Conservation (phyloP, 2,797 vertebrate species). For the Enteromius radiatus region DNA sequence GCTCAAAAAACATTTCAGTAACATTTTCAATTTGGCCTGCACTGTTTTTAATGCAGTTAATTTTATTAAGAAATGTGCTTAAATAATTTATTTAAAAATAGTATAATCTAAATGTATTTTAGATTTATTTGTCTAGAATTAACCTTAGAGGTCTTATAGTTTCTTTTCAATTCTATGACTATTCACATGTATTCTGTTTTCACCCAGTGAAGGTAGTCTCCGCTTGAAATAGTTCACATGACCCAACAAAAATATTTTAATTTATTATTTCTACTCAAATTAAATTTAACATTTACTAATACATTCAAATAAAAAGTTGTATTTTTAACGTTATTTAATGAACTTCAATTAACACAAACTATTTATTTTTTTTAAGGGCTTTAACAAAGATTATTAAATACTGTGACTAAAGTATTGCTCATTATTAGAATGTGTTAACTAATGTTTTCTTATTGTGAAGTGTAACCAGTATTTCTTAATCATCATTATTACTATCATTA, state of each 20-base stretch:
- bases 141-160: background rate
- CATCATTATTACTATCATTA: background rate
- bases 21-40: background rate
- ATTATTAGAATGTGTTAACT: background rate
- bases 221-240: background rate
- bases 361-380: background rate
- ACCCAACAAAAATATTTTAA: background rate
- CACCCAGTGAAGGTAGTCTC: no score
- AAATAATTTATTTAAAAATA: background rate
- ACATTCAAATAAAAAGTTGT: background rate
- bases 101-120: background rate
- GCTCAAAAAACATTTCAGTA: background rate
- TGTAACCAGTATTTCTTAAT: background rate
- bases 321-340: background rate
- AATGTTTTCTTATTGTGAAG: background rate
- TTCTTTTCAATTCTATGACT: background rate
- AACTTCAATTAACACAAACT: background rate
- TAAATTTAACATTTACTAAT: background rate
- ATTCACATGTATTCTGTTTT: background rate
- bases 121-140: background rate
- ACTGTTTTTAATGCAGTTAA: background rate
- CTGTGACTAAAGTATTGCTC: background rate
- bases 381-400: background rate
- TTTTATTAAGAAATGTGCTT: background rate
- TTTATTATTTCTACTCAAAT: background rate